These are phyloP conservation scores for Gadopsis bispinosus DNA, from an alignment of 2,797 vertebrate species.

Conservation along the genomic window DNA sequence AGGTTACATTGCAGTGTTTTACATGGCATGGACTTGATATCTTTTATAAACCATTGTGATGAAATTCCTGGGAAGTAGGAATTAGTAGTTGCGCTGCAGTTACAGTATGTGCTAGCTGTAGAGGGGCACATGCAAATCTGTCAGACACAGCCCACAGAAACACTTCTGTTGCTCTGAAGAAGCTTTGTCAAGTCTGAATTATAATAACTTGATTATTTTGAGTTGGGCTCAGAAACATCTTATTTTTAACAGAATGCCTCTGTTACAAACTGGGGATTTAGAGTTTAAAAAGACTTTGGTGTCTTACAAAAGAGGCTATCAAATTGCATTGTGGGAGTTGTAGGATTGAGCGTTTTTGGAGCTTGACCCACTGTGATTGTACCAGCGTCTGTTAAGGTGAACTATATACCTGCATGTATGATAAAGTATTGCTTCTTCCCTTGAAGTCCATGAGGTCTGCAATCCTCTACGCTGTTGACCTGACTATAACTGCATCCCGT, in stretches of 20 bases:
- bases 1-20: constrained; percentile 27
- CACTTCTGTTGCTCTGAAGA: too few relatives aligned
- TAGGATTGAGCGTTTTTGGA: not conserved
- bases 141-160: too few relatives aligned
- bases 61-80: constrained; percentile 5
- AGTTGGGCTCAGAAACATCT: too few relatives aligned
- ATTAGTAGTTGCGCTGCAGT: not conserved
- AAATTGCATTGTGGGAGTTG: not conserved
- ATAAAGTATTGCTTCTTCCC: not conserved
- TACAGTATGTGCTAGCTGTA: not conserved
- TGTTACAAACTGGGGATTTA: not conserved
- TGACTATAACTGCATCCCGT: not conserved
- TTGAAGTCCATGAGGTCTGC: not conserved
- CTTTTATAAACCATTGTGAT: not conserved
- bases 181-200: too few relatives aligned
- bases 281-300: not conserved
- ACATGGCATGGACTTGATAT: not conserved
- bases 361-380: not conserved
- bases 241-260: not conserved
- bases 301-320: not conserved
- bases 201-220: too few relatives aligned
- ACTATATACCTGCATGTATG: not conserved
- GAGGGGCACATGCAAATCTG: too few relatives aligned
- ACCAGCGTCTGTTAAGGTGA: not conserved
- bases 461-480: not conserved